Conservation (phyloP, 2,113 vertebrate species). For the Indicator maculatus region DNA sequence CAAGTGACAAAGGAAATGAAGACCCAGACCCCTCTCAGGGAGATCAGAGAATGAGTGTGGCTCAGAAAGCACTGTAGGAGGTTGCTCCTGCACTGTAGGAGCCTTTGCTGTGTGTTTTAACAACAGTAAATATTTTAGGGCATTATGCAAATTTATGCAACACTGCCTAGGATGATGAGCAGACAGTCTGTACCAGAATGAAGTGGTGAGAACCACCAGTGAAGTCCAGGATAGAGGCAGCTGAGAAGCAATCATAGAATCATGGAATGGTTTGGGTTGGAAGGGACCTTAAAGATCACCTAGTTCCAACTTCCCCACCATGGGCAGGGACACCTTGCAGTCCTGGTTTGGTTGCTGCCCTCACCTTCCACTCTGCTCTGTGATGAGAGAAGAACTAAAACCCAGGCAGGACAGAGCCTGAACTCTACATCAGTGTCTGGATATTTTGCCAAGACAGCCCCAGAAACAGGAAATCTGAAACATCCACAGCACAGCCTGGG, state of each 20-base stretch:
- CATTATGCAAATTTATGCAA: slow-evolving; percentile 4
- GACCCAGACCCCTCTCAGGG: background rate
- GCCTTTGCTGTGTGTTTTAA: background rate
- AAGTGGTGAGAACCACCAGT: background rate
- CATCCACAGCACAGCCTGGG: background rate
- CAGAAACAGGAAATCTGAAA: background rate
- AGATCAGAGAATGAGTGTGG: background rate
- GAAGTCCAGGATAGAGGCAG: background rate
- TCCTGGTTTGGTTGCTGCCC: too few species aligned
- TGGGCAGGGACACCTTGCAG: too few species aligned
- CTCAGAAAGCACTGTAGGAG: slow-evolving; percentile 1
- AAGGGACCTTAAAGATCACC: too few species aligned
- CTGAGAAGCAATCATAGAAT: background rate
- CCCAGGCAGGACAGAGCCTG: background rate
- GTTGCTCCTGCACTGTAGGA: background rate
- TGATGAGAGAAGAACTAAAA: background rate
- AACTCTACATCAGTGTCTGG: background rate
- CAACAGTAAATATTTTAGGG: slow-evolving; percentile 25
- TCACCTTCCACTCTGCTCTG: too few species aligned
- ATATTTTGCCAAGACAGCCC: background rate
- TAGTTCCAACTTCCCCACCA: too few species aligned
- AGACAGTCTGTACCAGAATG: background rate
- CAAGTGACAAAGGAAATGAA: slow-evolving; percentile 10
- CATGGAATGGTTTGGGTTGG: too few species aligned
- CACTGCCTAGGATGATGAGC: background rate